Conservation (phyloP, 2,113 vertebrate genomes). For the Rhineura floridana region DNA sequence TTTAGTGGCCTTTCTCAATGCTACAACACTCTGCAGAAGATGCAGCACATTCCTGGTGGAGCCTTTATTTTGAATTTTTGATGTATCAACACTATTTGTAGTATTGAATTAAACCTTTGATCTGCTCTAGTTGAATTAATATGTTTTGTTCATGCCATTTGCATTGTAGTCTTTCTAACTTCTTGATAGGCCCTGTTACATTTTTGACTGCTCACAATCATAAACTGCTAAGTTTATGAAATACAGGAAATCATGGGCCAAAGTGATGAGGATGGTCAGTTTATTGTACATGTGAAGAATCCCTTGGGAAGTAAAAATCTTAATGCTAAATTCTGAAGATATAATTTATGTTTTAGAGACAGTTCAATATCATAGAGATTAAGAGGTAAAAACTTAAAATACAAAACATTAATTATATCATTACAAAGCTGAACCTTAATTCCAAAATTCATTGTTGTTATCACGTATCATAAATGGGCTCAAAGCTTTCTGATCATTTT, state of each 20-base stretch:
- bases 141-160: not conserved
- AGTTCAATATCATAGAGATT: not conserved
- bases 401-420: not conserved
- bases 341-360: slow-evolving; percentile 24
- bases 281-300: slow-evolving; percentile 22
- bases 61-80: slow-evolving; percentile 19
- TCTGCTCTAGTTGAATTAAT: not conserved
- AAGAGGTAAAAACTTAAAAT: slow-evolving; percentile 6
- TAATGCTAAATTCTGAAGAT: slow-evolving; percentile 11
- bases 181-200: not conserved
- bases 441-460: slow-evolving; percentile 53
- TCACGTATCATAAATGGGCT: slow-evolving; percentile 36
- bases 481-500: not conserved
- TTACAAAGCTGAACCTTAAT: slow-evolving; percentile 17
- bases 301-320: slow-evolving; percentile 13
- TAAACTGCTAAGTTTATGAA: fast-evolving
- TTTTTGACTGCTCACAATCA: not conserved
- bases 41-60: not conserved
- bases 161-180: not conserved
- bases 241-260: not conserved
- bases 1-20: not conserved
- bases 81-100: slow-evolving; percentile 17
- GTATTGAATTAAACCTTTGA: not conserved
- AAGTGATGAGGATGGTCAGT: not conserved
- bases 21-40: slow-evolving; percentile 20